These are phyloP conservation scores for Monochamus saltuarius DNA, from an alignment of 1,140 invertebrate species.

Conservation along the genomic window DNA sequence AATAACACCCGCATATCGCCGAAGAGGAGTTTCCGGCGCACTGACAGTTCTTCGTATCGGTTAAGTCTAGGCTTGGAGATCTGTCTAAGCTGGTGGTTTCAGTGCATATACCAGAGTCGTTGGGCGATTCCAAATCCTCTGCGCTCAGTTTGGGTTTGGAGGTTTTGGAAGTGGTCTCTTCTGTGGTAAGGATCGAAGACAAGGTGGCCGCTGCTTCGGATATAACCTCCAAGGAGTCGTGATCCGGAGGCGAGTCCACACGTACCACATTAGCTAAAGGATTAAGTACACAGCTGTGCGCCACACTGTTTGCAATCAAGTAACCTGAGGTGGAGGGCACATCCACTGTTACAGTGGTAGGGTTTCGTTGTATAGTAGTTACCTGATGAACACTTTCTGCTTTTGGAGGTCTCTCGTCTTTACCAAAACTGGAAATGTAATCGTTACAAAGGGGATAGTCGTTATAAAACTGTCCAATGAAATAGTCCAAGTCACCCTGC, in stretches of 20 bases:
- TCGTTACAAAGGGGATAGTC: conserved; percentile 24
- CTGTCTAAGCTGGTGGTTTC: conserved; percentile 69
- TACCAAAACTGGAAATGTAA: conserved; percentile 6
- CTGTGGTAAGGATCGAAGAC: conserved; percentile 62
- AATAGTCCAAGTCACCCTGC: conserved; percentile 64
- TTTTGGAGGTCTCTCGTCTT: conserved; percentile 7
- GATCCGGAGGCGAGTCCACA: conserved; percentile 54
- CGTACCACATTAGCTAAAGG: conserved; percentile 11
- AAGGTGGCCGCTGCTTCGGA: conserved; percentile 67
- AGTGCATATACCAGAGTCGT: conserved; percentile 70
- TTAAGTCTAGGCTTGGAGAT: conserved; percentile 57
- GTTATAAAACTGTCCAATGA: conserved; percentile 68
- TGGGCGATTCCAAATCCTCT: conserved; percentile 52
- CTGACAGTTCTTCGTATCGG: conserved; percentile 20
- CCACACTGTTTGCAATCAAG: conserved; percentile 57
- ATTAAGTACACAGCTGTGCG: conserved; percentile 19
- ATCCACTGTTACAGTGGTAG: conserved; percentile 47
- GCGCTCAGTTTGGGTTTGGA: neutral
- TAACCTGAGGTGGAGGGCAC: conserved; percentile 53
- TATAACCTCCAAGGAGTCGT: conserved; percentile 59
- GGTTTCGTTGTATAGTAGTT: conserved; percentile 1
- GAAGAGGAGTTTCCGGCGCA: conserved; percentile 23
- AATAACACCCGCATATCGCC: conserved; percentile 2
- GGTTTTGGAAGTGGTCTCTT: conserved; percentile 38
- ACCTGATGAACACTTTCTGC: conserved; percentile 8